These are phyloP conservation scores for Sebastes iracundus DNA, from an alignment of 2,797 vertebrate species.

Conservation along the genomic window DNA sequence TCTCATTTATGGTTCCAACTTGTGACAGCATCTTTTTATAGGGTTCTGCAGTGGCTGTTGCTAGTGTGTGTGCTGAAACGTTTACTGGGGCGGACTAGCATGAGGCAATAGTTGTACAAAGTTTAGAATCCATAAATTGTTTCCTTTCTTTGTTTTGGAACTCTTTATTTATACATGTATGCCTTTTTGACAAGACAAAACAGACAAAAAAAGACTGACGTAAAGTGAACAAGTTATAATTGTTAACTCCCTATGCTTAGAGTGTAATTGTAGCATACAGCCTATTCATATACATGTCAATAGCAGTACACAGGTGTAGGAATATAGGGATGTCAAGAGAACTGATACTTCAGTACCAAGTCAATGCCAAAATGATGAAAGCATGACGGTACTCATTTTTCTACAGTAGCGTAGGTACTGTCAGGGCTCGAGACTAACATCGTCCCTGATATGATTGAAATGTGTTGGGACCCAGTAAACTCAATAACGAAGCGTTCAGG, in stretches of 20 bases:
- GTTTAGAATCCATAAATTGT: constrained; percentile 20
- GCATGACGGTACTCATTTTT: too few species aligned
- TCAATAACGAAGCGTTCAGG: too few species aligned
- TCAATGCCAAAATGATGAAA: too few species aligned
- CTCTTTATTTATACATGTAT: neutral
- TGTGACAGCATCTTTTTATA: neutral
- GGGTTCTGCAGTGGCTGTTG: constrained; percentile 6
- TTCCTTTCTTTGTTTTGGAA: neutral
- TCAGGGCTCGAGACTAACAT: too few species aligned
- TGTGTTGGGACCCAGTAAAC: too few species aligned
- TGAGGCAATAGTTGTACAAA: constrained; percentile 35
- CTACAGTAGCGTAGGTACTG: too few species aligned
- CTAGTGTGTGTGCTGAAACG: neutral
- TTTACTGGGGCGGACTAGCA: neutral
- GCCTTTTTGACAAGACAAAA: neutral
- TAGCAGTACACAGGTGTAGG: neutral
- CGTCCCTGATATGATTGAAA: too few species aligned
- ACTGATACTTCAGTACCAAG: too few species aligned
- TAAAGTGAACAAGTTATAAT: neutral
- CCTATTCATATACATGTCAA: neutral
- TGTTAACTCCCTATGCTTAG: neutral
- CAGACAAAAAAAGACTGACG: neutral
- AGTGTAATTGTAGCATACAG: neutral
- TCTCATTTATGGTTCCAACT: constrained; percentile 19
- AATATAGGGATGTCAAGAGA: too few species aligned